These are phyloP conservation scores for Brachionus koreanus DNA, from an alignment of 1,140 invertebrate genomes.

Conservation along the genomic window DNA sequence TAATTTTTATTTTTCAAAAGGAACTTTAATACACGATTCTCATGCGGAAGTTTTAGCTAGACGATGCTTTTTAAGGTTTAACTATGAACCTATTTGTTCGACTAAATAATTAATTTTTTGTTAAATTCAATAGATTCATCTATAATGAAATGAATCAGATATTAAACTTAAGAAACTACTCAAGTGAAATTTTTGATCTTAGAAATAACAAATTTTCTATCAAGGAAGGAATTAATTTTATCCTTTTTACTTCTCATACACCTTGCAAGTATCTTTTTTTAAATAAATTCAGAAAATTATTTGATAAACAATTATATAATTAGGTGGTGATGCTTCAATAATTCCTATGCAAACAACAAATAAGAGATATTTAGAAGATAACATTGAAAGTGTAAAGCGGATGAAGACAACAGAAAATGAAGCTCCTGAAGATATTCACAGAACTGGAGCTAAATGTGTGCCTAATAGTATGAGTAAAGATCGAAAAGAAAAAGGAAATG, in stretches of 20 bases:
- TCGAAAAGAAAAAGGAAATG: slow-evolving; percentile 48
- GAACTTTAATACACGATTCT: slow-evolving; percentile 76
- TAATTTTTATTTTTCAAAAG: slow-evolving; percentile 45
- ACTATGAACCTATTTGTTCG: slow-evolving; percentile 59
- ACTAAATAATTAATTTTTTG: not conserved
- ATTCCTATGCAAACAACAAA: slow-evolving; percentile 62
- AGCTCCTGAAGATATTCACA: slow-evolving; percentile 64
- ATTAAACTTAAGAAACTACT: not conserved
- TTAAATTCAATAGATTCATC: too few relatives aligned
- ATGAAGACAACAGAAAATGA: not conserved
- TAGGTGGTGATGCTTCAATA: slow-evolving; percentile 82
- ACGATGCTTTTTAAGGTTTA: slow-evolving; percentile 73
- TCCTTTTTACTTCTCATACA: slow-evolving; percentile 78
- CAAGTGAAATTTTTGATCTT: slow-evolving; percentile 43
- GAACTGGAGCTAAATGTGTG: slow-evolving; percentile 85
- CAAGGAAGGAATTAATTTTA: slow-evolving; percentile 67
- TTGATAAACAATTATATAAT: slow-evolving; percentile 38
- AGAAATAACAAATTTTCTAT: slow-evolving; percentile 53
- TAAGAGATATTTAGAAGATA: not conserved
- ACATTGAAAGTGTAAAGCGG: not conserved
- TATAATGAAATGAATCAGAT: slow-evolving; percentile 49
- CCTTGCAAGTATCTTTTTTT: slow-evolving; percentile 65
- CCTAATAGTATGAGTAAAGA: slow-evolving; percentile 53
- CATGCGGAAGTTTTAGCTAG: slow-evolving; percentile 84
- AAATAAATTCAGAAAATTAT: not conserved